Evolutionary conservation across 53 echinoderm and acorn worm species (phyloP), one percentile per base, ranked within the genome.

Genomic region (Henricia sp.): DNA sequence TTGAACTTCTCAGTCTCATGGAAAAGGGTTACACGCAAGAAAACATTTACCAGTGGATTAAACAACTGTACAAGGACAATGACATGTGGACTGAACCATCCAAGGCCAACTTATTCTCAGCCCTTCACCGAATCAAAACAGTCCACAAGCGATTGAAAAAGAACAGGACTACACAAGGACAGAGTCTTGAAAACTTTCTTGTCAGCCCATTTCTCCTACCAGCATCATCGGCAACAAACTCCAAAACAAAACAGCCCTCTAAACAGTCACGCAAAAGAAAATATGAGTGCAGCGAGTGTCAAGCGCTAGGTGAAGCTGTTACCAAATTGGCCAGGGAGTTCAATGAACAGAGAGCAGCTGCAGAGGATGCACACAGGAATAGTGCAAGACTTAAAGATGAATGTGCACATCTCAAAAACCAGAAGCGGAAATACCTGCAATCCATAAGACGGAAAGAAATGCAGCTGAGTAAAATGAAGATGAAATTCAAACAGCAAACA

Each of bases 381-480:
- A 29, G 4, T 14, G 46, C 42, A 23, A 23, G 14, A 23, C 27
- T 70, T 3, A 23, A 70, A 28, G 24, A 24, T 44, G 44, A 70
- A 42, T 48, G 27, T 21, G 29, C 24, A 41, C 24, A 44, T 21
- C 70, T 70, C 24, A 46, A 43, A 42, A 24, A 70, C n/a, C 26
- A 10, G 24, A 20, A 44, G 29, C 20, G 70, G 10, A 70, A 42
- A 30, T 70, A 44, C 27, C 42, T 44, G 42, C 70, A 70, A 21
- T 41, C 70, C 42, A 70, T 70, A 21, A 70, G 46, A 43, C 70
- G 70, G 42, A 70, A 70, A 43, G 26, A 70, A 70, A 70, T 25
- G 27, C 70, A 24, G 26, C 43, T 70, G 43, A 23, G 23, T 6
- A 46, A 70, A 42, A n/a, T 70, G 8, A 70, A 70, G 24, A 43